Evolutionary conservation across 2,888 invertebrate genomes (phyloP), one percentile per base, ranked within the genome.

Genomic region (Diaperis boleti): DNA sequence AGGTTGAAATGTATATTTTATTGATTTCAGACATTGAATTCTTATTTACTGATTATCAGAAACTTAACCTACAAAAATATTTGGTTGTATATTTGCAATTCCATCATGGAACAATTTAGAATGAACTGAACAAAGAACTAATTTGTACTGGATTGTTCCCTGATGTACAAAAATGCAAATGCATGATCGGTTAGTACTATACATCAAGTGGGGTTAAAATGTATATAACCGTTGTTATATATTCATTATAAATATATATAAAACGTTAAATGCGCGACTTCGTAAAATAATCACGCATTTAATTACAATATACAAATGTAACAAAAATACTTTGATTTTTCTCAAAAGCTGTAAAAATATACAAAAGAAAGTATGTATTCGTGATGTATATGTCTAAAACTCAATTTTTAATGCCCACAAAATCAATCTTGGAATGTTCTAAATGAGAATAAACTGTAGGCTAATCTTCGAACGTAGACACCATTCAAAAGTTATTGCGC

Each of bases 401-500:
- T 33, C 17, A 49, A 33, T 49, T 7, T 39, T 20, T 54, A 59
- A 59, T 59, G 59, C 59, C 59, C 59, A 33, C 41, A 26, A 60
- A 59, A 37, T 29, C 13, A 59, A 33, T 29, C 42, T 52, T 61
- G 61, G 61, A 62, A 62, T 62, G 62, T 62, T 61, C 49, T 39
- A 49, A 59, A 57, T 20, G 44, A 35, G 26, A 39, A 54, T 54
- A 33, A 18, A 18, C 13, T 41, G 54, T 54, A 39, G 39, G 26
- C 31, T 42, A 11, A 7, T 39, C 29, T 33, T 41, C 57, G 42
- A 22, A 37, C 44, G 41, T 44, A 20, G 44, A 13, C 17, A 31
- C n/a, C 2, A 83, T 84, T 33, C 20, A 86, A 79, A 84, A 87
- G 81, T 85, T 86, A 64, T 78, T 84, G 71, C 81, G 84, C 64